Evolutionary conservation across 2,888 invertebrate genomes (phyloP), one percentile per base, ranked within the genome.

Genomic region (Hirudinaria manillensis): DNA sequence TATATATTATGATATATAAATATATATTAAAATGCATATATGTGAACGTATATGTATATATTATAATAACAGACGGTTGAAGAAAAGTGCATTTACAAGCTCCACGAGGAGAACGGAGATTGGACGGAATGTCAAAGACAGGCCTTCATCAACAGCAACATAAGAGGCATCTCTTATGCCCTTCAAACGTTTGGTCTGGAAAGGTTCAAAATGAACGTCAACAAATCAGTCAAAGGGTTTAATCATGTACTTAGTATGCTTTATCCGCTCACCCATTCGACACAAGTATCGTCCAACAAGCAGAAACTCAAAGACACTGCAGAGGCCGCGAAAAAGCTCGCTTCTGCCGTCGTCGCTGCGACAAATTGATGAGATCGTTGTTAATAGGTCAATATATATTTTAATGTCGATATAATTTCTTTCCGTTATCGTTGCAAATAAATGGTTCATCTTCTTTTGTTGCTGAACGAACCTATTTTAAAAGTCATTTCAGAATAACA

Each of bases 181-280:
- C 93, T 96, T 80, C 90, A 93, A 79, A 91, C 92, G 7, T 95
- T 94, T 86, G 95, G 94, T 1, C 87, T 92, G 79, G 94, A 94
- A 77, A 88, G 94, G 78, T 95, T 94, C 86, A 91, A 91, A 83
- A 92, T 92, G 83, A 94, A 95, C 84, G 91, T 92, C 81, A 84
- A 86, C 51, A 91, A 93, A 86, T 92, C 94, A 87, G 90, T 91
- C 70, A 88, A 88, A 80, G 95, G 95, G 21, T 94, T 94, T 86
- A 92, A 94, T 85, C 88, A 90, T 84, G 92, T 94, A 34, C 74
- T 79, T 36, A 65, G n/a, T 45, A 70, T 71, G 51, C 70, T 79
- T 72, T 79, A 77, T 72, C 27, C 51, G 3, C 70, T 70, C 0
- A 74, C 70, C 19, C 67, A 74, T 38, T 16, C 68, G 13, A 13